Conservation (phyloP, 2,888 invertebrate genomes). For the Callinectes sapidus region DNA sequence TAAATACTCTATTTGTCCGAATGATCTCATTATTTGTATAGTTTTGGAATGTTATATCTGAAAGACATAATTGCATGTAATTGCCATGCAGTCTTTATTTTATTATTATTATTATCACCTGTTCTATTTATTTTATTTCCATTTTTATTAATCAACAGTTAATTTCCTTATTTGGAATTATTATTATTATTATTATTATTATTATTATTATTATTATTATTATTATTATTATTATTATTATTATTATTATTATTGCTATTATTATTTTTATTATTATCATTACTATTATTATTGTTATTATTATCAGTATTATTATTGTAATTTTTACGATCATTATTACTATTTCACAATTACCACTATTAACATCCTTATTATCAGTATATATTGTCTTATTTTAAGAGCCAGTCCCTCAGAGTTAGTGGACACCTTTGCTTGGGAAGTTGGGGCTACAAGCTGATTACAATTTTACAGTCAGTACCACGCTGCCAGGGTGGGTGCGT, state of each 20-base stretch:
- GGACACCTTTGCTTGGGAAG: background rate
- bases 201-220: background rate
- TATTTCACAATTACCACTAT: too few species aligned
- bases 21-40: background rate
- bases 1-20: background rate
- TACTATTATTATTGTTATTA: constrained; percentile 16
- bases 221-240: background rate
- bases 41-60: background rate
- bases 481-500: background rate
- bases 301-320: constrained; percentile 15
- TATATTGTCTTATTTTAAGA: too few species aligned
- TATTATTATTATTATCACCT: background rate
- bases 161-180: too few species aligned
- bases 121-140: background rate
- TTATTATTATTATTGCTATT: background rate
- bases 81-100: background rate
- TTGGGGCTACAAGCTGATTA: background rate
- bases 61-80: background rate
- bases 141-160: background rate
- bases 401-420: background rate
- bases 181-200: too few species aligned
- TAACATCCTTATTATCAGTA: too few species aligned
- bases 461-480: background rate
- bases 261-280: background rate
- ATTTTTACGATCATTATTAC: constrained; percentile 20